Evolutionary conservation across 2,113 vertebrate genomes (phyloP).

Genomic region (Gobiocypris rarus): DNA sequence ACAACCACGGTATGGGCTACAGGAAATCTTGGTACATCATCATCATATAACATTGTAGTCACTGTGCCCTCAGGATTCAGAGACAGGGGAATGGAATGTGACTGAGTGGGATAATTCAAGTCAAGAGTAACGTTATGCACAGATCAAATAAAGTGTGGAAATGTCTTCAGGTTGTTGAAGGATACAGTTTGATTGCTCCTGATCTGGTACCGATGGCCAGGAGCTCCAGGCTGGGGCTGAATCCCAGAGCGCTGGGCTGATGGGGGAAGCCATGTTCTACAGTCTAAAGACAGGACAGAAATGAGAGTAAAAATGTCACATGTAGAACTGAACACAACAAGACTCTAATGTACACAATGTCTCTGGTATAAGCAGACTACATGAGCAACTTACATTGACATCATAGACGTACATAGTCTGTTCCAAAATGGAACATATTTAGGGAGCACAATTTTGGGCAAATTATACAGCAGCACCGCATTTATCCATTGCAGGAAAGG

Average conservation of each 20-base stretch:
- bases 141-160: neutral
- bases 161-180: slow-evolving; percentile 62
- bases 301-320: neutral
- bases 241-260: slow-evolving; percentile 95
- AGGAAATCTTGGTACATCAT: neutral
- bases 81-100: slow-evolving; percentile 20
- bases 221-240: slow-evolving; percentile 84
- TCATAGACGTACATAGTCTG: neutral
- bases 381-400: neutral
- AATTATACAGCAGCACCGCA: neutral
- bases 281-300: slow-evolving; percentile 76
- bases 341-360: neutral
- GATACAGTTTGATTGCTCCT: slow-evolving; percentile 97
- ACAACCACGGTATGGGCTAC: neutral
- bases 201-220: slow-evolving; percentile 96
- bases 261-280: slow-evolving; percentile 99
- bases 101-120: neutral
- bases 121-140: neutral
- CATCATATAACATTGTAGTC: neutral
- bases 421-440: neutral
- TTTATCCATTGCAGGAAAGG: neutral
- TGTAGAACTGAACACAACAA: neutral
- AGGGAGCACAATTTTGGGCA: neutral
- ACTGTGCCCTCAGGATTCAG: slow-evolving; percentile 21
- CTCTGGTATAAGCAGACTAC: neutral